These are phyloP conservation scores for Drosophila nannoptera DNA, from an alignment of 1,140 invertebrate genomes.

Conservation along the genomic window DNA sequence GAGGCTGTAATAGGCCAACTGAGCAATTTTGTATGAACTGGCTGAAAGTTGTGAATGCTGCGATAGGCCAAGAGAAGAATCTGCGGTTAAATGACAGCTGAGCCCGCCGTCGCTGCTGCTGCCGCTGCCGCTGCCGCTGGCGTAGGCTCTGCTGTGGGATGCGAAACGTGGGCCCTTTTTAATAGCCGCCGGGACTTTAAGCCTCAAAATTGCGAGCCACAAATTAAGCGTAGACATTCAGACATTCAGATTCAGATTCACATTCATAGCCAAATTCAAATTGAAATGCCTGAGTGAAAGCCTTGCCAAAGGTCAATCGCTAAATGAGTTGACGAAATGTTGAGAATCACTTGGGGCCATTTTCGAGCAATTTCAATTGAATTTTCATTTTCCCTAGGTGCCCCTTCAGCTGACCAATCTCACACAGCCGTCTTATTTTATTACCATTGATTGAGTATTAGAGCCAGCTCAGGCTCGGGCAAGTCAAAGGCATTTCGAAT, in stretches of 20 bases:
- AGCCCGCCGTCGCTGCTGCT: not conserved
- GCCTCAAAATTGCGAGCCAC: conserved; percentile 36
- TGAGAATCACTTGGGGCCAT: conserved; percentile 21
- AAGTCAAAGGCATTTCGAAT: not conserved
- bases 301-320: conserved; percentile 39
- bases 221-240: conserved; percentile 26
- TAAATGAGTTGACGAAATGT: conserved; percentile 37
- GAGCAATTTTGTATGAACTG: conserved; percentile 6
- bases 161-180: conserved; percentile 30
- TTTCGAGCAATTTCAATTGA: conserved; percentile 18
- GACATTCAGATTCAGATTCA: conserved; percentile 3
- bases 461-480: too few relatives aligned
- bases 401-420: conserved; percentile 31
- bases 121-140: too few relatives aligned
- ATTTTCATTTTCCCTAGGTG: conserved; percentile 10
- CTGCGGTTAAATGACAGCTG: conserved; percentile 50
- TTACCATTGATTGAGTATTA: too few relatives aligned
- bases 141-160: conserved; percentile 11
- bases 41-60: conserved; percentile 1
- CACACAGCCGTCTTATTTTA: not conserved
- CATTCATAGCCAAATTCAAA: conserved; percentile 16
- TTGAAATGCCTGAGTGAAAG: conserved; percentile 8
- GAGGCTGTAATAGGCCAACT: not conserved
- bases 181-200: conserved; percentile 43
- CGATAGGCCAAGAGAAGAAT: conserved; percentile 27